Percentiles rank a stretch among this genome's conserved stretches.
phyloP scores from a whole-genome alignment of 2,797 vertebrate genomes.

The Alca torda region DNA sequence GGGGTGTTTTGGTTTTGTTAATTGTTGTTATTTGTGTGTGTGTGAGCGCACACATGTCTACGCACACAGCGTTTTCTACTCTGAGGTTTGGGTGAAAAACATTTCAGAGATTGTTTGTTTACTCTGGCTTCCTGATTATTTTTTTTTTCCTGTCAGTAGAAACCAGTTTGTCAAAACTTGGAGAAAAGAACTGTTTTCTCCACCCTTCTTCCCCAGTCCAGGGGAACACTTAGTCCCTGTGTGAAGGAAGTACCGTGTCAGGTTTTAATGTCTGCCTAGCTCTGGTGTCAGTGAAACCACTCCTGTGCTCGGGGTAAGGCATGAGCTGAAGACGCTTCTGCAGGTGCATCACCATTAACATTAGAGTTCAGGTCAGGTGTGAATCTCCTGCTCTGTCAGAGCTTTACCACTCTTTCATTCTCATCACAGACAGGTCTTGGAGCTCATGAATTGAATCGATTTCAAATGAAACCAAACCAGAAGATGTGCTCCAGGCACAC shows the following conservation, averaged over 20 bases:
- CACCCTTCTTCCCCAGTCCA: background rate
- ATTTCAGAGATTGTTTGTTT: background rate
- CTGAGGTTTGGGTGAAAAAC: background rate
- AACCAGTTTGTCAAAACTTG: background rate
- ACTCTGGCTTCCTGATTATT: background rate
- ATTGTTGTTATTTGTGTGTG: background rate
- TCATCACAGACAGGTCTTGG: background rate
- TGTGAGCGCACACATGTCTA: background rate
- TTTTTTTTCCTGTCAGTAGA: background rate
- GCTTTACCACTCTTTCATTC: background rate
- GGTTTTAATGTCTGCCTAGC: background rate
- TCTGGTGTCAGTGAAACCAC: rapidly evolving
- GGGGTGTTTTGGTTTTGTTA: background rate
- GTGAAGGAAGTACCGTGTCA: background rate
- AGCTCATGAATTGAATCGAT: background rate
- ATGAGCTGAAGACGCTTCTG: background rate
- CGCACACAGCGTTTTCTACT: background rate
- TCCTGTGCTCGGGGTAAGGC: background rate
- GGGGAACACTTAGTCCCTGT: background rate
- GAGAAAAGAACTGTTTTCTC: background rate
- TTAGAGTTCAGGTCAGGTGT: background rate
- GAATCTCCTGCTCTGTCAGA: background rate
- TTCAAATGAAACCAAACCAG: background rate
- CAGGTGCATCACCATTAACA: background rate
- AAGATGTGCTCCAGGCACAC: constrained; percentile 23